Evolutionary conservation across 2,888 invertebrate species (phyloP).

Genomic region (Hirtodrosophila cameraria): DNA sequence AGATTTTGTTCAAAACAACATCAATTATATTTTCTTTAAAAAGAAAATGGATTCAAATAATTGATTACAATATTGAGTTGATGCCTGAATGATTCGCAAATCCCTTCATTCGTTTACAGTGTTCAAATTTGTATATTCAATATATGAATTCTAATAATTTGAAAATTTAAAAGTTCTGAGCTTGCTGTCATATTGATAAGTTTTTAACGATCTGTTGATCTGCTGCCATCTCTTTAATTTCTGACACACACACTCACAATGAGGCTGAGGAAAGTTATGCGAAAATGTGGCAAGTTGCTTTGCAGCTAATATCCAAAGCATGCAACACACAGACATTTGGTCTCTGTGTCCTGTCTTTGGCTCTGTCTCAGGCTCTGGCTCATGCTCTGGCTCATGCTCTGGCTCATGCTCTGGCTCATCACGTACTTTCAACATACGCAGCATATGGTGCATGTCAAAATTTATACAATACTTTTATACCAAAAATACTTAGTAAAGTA

Average conservation of each 20-base stretch:
- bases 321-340: conserved; percentile 19
- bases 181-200: background rate
- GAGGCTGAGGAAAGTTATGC: conserved; percentile 37
- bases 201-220: conserved; percentile 15
- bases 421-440: conserved; percentile 59
- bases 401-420: conserved; percentile 45
- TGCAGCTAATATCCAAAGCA: conserved; percentile 54
- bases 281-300: conserved; percentile 60
- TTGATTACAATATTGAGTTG: too few relatives aligned
- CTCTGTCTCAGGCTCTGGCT: background rate
- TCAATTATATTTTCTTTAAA: too few relatives aligned
- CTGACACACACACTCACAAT: conserved; percentile 6
- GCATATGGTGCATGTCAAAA: conserved; percentile 66
- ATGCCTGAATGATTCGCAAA: too few relatives aligned
- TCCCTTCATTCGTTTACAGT: too few relatives aligned
- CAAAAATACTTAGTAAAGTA: conserved; percentile 22
- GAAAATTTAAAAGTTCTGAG: too few relatives aligned
- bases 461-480: conserved; percentile 50
- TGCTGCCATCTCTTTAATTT: background rate
- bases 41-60: too few relatives aligned
- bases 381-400: conserved; percentile 14
- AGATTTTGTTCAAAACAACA: too few relatives aligned
- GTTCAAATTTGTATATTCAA: too few relatives aligned
- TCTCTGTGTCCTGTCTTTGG: too few relatives aligned
- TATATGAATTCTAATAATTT: too few relatives aligned